phyloP scores from a whole-genome alignment of 2,797 vertebrate genomes.

The Amblyopsis hoosieri region DNA sequence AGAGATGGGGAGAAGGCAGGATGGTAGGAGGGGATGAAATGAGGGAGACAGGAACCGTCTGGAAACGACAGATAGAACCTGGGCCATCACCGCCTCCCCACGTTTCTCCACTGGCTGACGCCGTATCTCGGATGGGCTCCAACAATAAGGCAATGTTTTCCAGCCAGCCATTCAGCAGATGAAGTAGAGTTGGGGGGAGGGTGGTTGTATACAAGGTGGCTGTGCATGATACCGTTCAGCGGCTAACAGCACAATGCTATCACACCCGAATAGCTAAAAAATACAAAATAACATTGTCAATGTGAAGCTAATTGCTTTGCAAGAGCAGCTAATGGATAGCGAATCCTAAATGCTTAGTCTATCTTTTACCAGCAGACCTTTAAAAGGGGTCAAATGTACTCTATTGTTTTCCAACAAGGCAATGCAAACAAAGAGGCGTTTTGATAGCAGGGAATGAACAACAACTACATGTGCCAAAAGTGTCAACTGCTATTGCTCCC shows the following conservation, averaged over 20 bases:
- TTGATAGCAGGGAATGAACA: conserved; percentile 5
- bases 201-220: conserved; percentile 2
- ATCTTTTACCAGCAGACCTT: conserved; percentile 31
- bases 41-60: conserved; percentile 26
- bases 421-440: conserved; percentile 43
- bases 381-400: conserved; percentile 54
- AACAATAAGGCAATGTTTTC: conserved; percentile 33
- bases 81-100: neutral
- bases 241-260: conserved; percentile 30
- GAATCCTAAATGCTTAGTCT: conserved; percentile 33
- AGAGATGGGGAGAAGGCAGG: conserved; percentile 20
- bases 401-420: conserved; percentile 32
- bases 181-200: too few relatives aligned
- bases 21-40: conserved; percentile 7
- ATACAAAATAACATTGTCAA: neutral
- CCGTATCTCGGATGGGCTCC: conserved; percentile 31
- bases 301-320: conserved; percentile 38
- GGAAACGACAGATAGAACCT: conserved; percentile 46
- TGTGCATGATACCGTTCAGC: conserved; percentile 2
- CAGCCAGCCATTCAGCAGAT: conserved; percentile 19
- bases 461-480: too few relatives aligned
- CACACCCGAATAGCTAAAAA: conserved; percentile 30
- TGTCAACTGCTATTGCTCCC: too few relatives aligned
- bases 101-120: conserved; percentile 24
- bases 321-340: conserved; percentile 46